phyloP scores from a whole-genome alignment of 2,797 vertebrate genomes.

The Cheracebus regulus region DNA sequence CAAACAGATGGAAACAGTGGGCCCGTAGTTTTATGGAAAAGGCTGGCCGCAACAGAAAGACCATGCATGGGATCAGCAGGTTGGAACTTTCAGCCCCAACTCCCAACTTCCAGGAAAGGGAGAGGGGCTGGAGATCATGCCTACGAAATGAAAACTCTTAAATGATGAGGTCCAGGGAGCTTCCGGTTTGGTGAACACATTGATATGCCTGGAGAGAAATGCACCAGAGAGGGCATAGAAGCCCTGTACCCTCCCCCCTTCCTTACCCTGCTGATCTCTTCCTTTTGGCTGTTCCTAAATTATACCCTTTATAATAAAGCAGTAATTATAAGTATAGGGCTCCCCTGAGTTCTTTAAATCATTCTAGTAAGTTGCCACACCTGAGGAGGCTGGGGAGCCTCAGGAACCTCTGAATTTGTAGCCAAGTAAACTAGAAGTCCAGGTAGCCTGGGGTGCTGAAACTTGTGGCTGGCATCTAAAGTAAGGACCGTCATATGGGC shows the following conservation, averaged over 20 bases:
- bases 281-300: neutral
- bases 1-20: neutral
- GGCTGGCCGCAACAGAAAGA: neutral
- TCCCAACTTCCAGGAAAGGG: neutral
- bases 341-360: neutral
- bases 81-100: neutral
- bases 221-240: neutral
- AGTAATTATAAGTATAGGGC: neutral
- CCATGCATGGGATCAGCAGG: neutral
- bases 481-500: neutral
- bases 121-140: neutral
- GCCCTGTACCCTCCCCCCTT: neutral
- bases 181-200: neutral
- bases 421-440: neutral
- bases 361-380: neutral
- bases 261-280: neutral
- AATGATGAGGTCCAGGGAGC: neutral
- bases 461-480: neutral
- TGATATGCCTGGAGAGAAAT: neutral
- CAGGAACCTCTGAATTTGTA: neutral
- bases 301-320: neutral
- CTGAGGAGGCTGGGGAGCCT: accelerated
- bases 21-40: neutral
- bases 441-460: neutral
- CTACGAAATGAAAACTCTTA: neutral